A percentile compares a stretch with the other conserved stretches of the same genome.
These are phyloP conservation scores for Zeuzera pyrina DNA, from an alignment of 2,888 invertebrate genomes.

Conservation along the genomic window DNA sequence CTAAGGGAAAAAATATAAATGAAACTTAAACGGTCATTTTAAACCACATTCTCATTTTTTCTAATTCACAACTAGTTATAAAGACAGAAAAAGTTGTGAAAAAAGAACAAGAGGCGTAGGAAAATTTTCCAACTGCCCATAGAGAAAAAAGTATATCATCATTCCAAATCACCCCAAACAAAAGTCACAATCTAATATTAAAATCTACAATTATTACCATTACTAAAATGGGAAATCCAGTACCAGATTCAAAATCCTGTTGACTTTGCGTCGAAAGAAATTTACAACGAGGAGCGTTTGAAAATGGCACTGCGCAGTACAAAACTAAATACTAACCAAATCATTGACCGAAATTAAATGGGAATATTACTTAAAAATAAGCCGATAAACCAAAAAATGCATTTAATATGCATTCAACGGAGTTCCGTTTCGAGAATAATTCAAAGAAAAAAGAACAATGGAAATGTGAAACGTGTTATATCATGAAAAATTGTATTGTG, in stretches of 20 bases:
- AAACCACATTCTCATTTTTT: conserved; percentile 58
- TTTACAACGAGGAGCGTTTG: conserved; percentile 27
- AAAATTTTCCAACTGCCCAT: no score
- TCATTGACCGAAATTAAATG: conserved; percentile 47
- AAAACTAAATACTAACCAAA: conserved; percentile 39
- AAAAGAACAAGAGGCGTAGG: conserved; percentile 14
- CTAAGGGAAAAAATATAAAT: conserved; percentile 38
- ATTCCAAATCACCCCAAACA: no score
- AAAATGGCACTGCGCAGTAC: conserved; percentile 41
- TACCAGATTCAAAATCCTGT: conserved; percentile 38
- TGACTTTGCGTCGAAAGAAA: conserved; percentile 13
- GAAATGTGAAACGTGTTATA: conserved; percentile 48
- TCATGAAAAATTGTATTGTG: conserved; percentile 38
- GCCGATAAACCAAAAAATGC: conserved; percentile 39
- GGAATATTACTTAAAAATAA: conserved; percentile 66
- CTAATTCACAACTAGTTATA: conserved; percentile 51
- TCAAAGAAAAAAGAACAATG: conserved; percentile 34
- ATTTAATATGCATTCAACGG: conserved; percentile 47
- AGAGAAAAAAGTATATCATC: no score
- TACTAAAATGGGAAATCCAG: conserved; percentile 30
- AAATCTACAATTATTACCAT: conserved; percentile 39
- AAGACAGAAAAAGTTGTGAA: conserved; percentile 5
- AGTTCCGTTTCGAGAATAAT: conserved; percentile 31
- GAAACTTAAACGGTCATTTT: conserved; percentile 54
- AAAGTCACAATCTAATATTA: conserved; percentile 28